Conservation (phyloP, 2,113 vertebrate genomes). For the Amblyornis subalaris region DNA sequence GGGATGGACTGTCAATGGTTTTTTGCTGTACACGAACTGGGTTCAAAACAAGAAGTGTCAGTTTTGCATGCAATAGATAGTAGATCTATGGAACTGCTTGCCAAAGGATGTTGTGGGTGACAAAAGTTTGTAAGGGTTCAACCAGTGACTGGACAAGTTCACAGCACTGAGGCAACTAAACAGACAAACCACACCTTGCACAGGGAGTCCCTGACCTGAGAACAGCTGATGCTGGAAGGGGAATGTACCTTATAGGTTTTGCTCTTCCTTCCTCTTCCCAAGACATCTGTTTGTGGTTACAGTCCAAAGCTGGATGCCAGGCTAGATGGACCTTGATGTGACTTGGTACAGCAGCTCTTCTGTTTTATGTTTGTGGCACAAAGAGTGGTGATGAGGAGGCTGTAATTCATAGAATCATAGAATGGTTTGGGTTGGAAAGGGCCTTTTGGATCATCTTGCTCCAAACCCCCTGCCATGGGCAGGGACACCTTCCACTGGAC, state of each 20-base stretch:
- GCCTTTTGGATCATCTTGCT: background rate
- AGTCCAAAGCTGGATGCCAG: background rate
- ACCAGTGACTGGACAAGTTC: slow-evolving; percentile 7
- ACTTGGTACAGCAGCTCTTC: background rate
- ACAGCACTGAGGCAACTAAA: background rate
- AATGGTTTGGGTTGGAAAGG: background rate
- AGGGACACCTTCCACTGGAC: background rate
- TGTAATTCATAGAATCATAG: background rate
- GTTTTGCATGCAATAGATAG: background rate
- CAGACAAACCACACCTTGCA: background rate
- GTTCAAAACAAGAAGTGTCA: background rate
- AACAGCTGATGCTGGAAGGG: background rate
- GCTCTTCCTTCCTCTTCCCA: background rate
- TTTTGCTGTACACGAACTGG: background rate
- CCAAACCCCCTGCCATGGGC: background rate
- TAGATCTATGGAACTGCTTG: background rate
- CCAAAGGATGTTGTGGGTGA: background rate
- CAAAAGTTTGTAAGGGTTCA: background rate
- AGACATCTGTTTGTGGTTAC: background rate
- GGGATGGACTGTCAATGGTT: background rate
- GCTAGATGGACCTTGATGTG: background rate
- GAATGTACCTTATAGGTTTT: background rate
- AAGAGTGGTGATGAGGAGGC: background rate
- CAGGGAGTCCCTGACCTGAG: background rate
- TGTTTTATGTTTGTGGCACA: background rate